Evolutionary conservation across 2,113 vertebrate species (phyloP).

Genomic region (Odobenus rosmarus): DNA sequence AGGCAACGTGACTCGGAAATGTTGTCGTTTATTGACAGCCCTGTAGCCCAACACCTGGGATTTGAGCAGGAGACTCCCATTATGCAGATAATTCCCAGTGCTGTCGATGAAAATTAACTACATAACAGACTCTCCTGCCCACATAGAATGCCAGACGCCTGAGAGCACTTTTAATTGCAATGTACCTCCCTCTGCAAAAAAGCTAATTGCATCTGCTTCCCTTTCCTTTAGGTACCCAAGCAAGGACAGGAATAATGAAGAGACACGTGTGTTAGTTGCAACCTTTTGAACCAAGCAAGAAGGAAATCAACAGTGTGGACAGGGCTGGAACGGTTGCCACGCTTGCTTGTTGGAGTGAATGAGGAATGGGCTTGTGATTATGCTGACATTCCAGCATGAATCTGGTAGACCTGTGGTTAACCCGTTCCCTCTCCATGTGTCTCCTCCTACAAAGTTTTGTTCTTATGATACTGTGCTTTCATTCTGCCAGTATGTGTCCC

Average conservation of each 20-base stretch:
- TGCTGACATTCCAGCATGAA: conserved; percentile 96
- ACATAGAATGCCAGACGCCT: background rate
- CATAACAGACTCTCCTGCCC: conserved; percentile 24
- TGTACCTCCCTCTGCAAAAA: background rate
- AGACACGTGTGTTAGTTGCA: conserved; percentile 30
- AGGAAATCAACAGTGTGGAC: conserved; percentile 68
- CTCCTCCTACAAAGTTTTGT: conserved; percentile 98
- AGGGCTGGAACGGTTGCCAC: conserved; percentile 68
- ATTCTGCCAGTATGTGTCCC: conserved; percentile 98
- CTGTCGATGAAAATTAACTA: conserved; percentile 66
- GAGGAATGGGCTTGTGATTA: conserved; percentile 91
- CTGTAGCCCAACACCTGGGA: conserved; percentile 31
- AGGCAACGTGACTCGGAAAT: conserved; percentile 5
- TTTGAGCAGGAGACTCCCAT: conserved; percentile 71
- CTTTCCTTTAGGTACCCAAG: conserved; percentile 78
- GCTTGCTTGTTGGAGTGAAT: conserved; percentile 82
- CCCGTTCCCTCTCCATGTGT: conserved; percentile 98
- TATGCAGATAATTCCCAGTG: conserved; percentile 64
- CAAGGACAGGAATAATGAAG: conserved; percentile 74
- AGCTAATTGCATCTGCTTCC: conserved; percentile 57
- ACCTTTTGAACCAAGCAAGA: conserved; percentile 62
- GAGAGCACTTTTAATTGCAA: conserved; percentile 56
- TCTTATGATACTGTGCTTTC: conserved; percentile 99
- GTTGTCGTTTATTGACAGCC: conserved; percentile 19
- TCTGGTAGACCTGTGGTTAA: conserved; percentile 98